Evolutionary conservation across 2,888 invertebrate species (phyloP), one percentile per base, ranked within the genome.

Genomic region (Coenonympha glycerion): DNA sequence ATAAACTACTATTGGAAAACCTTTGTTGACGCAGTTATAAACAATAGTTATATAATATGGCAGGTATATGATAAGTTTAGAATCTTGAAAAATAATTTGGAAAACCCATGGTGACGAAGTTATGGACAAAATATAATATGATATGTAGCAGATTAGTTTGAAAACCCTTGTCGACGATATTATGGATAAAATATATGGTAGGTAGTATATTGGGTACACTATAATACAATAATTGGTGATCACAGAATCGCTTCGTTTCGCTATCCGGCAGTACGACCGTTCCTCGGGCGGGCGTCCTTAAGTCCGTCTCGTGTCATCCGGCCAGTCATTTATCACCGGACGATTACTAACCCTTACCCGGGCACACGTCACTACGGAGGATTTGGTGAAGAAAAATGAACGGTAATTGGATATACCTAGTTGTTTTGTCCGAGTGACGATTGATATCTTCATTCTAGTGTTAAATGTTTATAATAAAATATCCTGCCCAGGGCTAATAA

Each of bases 311-410:
- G 58, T 63, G 71, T 69, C 68, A 69, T 62, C 70, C 71, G 65
- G 26, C 63, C 66, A 68, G 70, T 73, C 81, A 76, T 83, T 83
- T 80, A 78, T 83, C 79, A 83, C 72, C 53, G 66, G 73, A 67
- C 76, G 77, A 71, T 79, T 77, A 75, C 73, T 68, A 74, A 77
- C 79, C 77, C 78, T 77, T 75, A 70, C 63, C 71, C 62, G 60
- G 60, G 62, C 53, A 65, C 65, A 64, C 69, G 71, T 70, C 69
- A 59, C 64, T 63, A 53, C 57, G 52, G 56, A 59, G 66, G 73
- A 74, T 74, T 74, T 71, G 69, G 58, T 58, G 58, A 76, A 81
- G 82, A 82, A 82, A 82, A 82, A 81, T 82, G 75, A 69, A 73
- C 64, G 63, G 64, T 66, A 69, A 78, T 73, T 66, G 66, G 63